Evolutionary conservation across 2,113 vertebrate genomes (phyloP).

Genomic region (Sakesphorus luctuosus): DNA sequence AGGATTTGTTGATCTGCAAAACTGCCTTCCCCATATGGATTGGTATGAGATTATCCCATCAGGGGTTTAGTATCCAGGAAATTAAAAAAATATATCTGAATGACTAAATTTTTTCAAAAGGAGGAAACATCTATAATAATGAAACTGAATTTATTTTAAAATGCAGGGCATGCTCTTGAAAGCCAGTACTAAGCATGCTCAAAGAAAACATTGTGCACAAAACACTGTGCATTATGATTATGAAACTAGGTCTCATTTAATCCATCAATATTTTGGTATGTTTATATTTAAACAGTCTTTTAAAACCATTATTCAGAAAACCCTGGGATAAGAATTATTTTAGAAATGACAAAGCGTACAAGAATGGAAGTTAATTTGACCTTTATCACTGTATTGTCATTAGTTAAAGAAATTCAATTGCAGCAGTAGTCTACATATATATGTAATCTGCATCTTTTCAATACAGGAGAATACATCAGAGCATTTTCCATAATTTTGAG

Average conservation of each 20-base stretch:
- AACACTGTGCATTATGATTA: conserved; percentile 67
- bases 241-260: conserved; percentile 63
- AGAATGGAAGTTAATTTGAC: conserved; percentile 56
- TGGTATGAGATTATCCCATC: conserved; percentile 70
- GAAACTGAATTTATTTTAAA: conserved; percentile 70
- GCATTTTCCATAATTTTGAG: not conserved
- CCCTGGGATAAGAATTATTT: conserved; percentile 46
- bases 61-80: conserved; percentile 57
- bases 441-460: conserved; percentile 48
- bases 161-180: conserved; percentile 56
- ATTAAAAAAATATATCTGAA: conserved; percentile 59
- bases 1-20: conserved; percentile 57
- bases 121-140: conserved; percentile 60
- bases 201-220: conserved; percentile 8
- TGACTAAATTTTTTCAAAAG: conserved; percentile 44
- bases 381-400: conserved; percentile 43
- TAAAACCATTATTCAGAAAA: conserved; percentile 49
- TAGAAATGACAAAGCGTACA: conserved; percentile 20
- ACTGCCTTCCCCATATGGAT: conserved; percentile 62
- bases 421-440: not conserved
- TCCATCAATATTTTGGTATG: conserved; percentile 48
- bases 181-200: not conserved
- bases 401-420: conserved; percentile 1
- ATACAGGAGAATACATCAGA: not conserved
- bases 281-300: conserved; percentile 71